Base-by-base conservation (phyloP, 2,888 invertebrate genomes). In the Agriopis marginaria region DNA sequence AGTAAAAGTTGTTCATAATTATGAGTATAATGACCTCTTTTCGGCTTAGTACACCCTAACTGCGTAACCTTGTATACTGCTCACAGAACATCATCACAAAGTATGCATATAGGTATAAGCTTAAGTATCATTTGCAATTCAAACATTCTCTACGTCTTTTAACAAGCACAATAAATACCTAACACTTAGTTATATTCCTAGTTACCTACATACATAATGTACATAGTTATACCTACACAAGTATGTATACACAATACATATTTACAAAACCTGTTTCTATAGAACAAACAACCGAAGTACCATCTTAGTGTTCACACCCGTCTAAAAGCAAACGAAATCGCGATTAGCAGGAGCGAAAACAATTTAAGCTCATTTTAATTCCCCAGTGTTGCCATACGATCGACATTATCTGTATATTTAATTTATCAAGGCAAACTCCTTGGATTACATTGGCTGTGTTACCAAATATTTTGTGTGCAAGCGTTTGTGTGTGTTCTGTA, bases 381-480 rank as follows among this genome's bases (percentile, higher is more conserved):
- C 70, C 47, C 50, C 70, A 50, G 56, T 66, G 66, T 72, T 71
- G 70, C 56, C 72, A 70, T 72, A 80, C 83, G 78, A 85, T 88
- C 79, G 83, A 83, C 77, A 85, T 79, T 81, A 83, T 81, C 80
- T 77, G 84, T 89, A 85, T 89, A 82, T 87, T 87, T 88, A 90
- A 89, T 88, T 88, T 89, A 89, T 90, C 88, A 91, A 90, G 86
- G 88, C 86, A 91, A 91, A 92, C 89, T 86, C 85, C 88, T 90
- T 86, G 84, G 90, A 88, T 91, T 89, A 91, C 92, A 88, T 87
- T 87, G 86, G 85, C 83, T 86, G 86, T 85, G 88, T 92, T 89
- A 87, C 92, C 90, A 93, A 93, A 93, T 93, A 93, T 93, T 93
- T 91, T 92, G 87, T 85, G 86, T 91, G 91, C 87, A 89, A 90